A percentile compares a stretch with the other conserved stretches of the same genome.
These are phyloP conservation scores for Zoanthus solanderi DNA, from an alignment of 92 coral and sea anemone species.

Conservation along the genomic window DNA sequence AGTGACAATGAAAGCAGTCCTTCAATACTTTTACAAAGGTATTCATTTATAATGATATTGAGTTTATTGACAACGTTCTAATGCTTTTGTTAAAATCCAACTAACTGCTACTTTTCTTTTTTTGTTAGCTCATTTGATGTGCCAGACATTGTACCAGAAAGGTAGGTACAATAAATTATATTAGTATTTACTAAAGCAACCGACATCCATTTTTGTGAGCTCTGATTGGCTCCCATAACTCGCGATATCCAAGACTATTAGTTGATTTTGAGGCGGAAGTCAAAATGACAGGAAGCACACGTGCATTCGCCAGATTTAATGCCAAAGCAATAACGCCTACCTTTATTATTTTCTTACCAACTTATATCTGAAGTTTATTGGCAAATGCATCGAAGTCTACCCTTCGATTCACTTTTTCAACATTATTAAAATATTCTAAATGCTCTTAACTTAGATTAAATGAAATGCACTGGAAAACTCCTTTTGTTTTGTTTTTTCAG, in stretches of 20 bases:
- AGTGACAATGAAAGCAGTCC: not conserved
- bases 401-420: no score
- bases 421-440: no score
- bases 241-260: no score
- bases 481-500: not conserved
- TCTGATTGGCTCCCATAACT: not conserved
- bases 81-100: not conserved
- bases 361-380: no score
- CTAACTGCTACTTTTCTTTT: not conserved
- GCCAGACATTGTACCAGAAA: slow-evolving; percentile 15
- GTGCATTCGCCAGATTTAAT: no score
- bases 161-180: not conserved
- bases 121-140: not conserved
- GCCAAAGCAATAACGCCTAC: no score
- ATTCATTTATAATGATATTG: not conserved
- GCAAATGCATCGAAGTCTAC: no score
- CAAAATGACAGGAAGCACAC: not conserved
- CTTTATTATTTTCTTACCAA: no score
- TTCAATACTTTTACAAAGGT: slow-evolving; percentile 6
- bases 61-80: not conserved
- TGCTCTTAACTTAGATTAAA: no score
- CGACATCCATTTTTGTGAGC: no score
- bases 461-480: not conserved
- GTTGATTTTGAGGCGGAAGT: no score
- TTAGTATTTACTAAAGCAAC: not conserved